Base-by-base conservation (phyloP, 1,140 invertebrate species). In the Pomacea maculata region DNA sequence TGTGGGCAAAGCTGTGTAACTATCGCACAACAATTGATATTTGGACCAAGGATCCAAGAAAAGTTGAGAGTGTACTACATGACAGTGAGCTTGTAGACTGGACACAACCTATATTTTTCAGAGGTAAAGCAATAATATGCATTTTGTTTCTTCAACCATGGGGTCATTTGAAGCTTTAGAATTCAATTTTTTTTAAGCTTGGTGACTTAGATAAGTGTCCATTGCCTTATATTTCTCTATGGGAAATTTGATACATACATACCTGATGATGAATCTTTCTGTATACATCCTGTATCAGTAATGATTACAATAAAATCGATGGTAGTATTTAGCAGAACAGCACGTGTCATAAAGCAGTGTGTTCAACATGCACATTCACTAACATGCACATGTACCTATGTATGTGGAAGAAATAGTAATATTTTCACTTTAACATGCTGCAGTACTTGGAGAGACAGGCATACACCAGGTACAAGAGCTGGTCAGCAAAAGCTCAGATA, bases 11-110 rank as follows among this genome's bases (percentile, higher is more conserved):
- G 77, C 67, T 78, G 15, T 45, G 45, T 21, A 78, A 78, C 57
- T 78, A 78, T 45, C 77, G 77, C 61, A 78, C 77, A 10, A 78
- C 77, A 9, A 65, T 78, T 17, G 77, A 78, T 64, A 4, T 78
- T 17, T 78, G 77, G 77, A 15, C 45, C 25, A 45, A 78, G 15
- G 65, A 78, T 21, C 6, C 65, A 11, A 45, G 54, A 19, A 19
- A 12, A 25, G 45, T 71, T 8, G 55, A 54, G 25, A 57, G n/a
- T 14, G 55, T 78, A n/a, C 52, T 78, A 19, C 14, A 25, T 7
- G 17, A 78, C 34, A 70, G 14, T 52, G n/a, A 29, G n/a, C 64
- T 78, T 14, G 15, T 78, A 25, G 77, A 71, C 65, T 78, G 77
- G 77, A 78, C 17, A n/a, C 45, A 78, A 29, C 77, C 77, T 3